Conservation (phyloP, 1,140 invertebrate species). For the fruit fly (Drosophila melanogaster) region Release_6_plus_ISO1_MT NT_033779.5:20001-20500, state of each 20-base stretch:
- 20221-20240: no score
- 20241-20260: slow-evolving; percentile 11
- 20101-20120: no score
- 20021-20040: slow-evolving; percentile 15
- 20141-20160: no score
- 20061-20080: no score
- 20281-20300: slow-evolving; percentile 63
- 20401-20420: not conserved
- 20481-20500: no score
- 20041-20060: no score
- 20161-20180: no score
- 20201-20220: not conserved
- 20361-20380: not conserved
- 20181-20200: not conserved
- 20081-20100: no score
- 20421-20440: slow-evolving; percentile 17
- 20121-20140: no score
- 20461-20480: slow-evolving; percentile 1
- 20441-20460: slow-evolving; percentile 25
- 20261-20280: slow-evolving; percentile 57
- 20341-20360: no score
- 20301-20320: slow-evolving; percentile 12
- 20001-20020: slow-evolving; percentile 1
- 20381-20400: not conserved
- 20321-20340: no score